A percentile compares a stretch with the other conserved stretches of the same genome.
phyloP scores from a whole-genome alignment of 2,888 invertebrate species.

The Lobophora halterata region DNA sequence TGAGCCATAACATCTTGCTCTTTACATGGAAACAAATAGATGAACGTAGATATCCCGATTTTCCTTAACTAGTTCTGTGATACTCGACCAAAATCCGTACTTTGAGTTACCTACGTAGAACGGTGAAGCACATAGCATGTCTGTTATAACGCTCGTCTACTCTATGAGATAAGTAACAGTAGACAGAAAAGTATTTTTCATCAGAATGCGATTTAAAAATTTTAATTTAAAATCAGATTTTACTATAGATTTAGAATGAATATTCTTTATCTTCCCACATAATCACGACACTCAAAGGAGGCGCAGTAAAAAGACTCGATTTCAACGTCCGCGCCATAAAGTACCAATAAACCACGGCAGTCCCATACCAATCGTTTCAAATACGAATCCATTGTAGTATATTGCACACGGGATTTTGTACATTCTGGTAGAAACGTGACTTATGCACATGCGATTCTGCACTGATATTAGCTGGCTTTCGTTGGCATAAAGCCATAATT shows the following conservation, averaged over 20 bases:
- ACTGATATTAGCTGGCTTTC: conserved; percentile 57
- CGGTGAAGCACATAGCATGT: no score
- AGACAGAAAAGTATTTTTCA: no score
- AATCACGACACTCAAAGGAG: conserved; percentile 12
- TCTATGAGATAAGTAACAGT: no score
- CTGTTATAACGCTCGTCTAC: no score
- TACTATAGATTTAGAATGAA: not conserved
- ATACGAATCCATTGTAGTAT: conserved; percentile 44
- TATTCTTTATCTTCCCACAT: not conserved
- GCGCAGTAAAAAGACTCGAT: conserved; percentile 21
- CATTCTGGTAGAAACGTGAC: conserved; percentile 63
- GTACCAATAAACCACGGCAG: conserved; percentile 50
- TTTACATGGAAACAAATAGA: no score
- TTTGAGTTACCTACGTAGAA: no score
- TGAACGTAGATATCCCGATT: no score
- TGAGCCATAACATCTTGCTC: no score
- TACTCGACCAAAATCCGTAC: no score
- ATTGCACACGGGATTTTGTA: conserved; percentile 43
- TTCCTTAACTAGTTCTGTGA: no score
- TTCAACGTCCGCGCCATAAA: conserved; percentile 48
- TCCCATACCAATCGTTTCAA: conserved; percentile 41
- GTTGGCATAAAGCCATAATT: conserved; percentile 68
- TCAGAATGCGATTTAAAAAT: no score
- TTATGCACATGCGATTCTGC: conserved; percentile 53
- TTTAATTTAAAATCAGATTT: no score